Conservation (phyloP, 2,888 invertebrate genomes). For the Monopis laevigella region DNA sequence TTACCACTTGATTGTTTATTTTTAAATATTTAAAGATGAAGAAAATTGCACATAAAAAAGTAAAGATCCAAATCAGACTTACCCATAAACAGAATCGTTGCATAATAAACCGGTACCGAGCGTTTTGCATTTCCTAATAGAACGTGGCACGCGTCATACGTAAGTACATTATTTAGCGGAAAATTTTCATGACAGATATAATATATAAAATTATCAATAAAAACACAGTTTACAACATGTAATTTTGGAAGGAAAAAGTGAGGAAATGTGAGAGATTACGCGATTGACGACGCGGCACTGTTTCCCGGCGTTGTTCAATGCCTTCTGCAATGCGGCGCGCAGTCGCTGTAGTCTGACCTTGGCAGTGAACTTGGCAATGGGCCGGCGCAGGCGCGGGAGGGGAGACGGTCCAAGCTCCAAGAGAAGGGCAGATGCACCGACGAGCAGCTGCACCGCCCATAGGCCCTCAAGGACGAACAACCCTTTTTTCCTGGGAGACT, state of each 20-base stretch:
- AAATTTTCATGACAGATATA: no score
- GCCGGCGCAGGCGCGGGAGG: conserved; percentile 34
- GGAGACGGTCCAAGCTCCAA: conserved; percentile 19
- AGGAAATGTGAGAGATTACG: not conserved
- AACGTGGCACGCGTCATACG: not conserved
- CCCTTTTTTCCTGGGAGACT: no score
- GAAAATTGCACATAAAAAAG: not conserved
- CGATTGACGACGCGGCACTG: conserved; percentile 5
- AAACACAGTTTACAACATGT: conserved; percentile 1
- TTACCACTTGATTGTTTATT: no score
- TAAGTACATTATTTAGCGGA: no score
- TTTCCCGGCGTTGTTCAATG: conserved; percentile 29
- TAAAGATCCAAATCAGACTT: not conserved
- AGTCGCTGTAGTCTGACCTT: conserved; percentile 75
- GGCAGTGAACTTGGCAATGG: conserved; percentile 82
- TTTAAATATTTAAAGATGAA: no score
- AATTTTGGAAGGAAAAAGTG: not conserved
- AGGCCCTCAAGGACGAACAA: conserved; percentile 21
- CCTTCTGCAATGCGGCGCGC: conserved; percentile 75
- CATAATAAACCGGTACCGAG: not conserved
- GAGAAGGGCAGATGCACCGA: conserved; percentile 41
- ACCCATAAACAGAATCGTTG: not conserved
- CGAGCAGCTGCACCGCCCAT: conserved; percentile 59
- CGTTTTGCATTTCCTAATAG: conserved; percentile 1
- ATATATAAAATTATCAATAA: not conserved